A percentile compares a stretch with the other conserved stretches of the same genome.
These are phyloP conservation scores for Gymnoscopelus braueri DNA, from an alignment of 2,797 vertebrate genomes.

Conservation along the genomic window DNA sequence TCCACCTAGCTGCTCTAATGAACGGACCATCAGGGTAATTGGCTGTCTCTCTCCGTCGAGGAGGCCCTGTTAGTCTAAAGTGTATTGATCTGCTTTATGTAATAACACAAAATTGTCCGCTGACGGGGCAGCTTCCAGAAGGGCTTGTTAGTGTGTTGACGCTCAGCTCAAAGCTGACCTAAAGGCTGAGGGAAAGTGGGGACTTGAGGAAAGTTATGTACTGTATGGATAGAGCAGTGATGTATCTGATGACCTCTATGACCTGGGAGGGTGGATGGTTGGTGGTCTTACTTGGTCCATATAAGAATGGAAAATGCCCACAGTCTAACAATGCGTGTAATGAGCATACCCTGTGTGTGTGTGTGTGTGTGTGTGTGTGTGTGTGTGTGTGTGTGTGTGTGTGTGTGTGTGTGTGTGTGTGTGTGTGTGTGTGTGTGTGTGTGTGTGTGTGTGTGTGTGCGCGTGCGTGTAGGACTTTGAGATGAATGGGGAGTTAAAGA, in stretches of 20 bases:
- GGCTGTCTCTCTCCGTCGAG: constrained; percentile 41
- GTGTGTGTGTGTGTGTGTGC: not conserved
- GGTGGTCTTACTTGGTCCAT: not conserved
- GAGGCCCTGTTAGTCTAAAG: constrained; percentile 49
- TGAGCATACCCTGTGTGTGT: not conserved
- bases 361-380: not conserved
- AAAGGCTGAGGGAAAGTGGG: not conserved
- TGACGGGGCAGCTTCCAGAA: constrained; percentile 42
- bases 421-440: constrained; percentile 1
- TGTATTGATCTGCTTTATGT: constrained; percentile 69
- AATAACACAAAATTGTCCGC: constrained; percentile 51
- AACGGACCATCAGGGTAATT: constrained; percentile 64
- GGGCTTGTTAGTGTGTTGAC: constrained; percentile 44
- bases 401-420: constrained; percentile 9
- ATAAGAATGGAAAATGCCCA: not conserved
- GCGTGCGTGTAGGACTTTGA: constrained; percentile 89
- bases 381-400: not conserved
- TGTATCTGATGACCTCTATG: not conserved
- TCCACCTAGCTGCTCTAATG: constrained; percentile 52
- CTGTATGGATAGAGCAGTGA: not conserved
- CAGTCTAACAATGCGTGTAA: not conserved
- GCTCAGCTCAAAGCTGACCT: no score
- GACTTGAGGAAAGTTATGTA: not conserved
- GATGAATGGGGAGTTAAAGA: constrained; percentile 92
- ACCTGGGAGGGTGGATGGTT: not conserved